Evolutionary conservation across 2,797 vertebrate genomes (phyloP).

Genomic region (Glossophaga mutica): DNA sequence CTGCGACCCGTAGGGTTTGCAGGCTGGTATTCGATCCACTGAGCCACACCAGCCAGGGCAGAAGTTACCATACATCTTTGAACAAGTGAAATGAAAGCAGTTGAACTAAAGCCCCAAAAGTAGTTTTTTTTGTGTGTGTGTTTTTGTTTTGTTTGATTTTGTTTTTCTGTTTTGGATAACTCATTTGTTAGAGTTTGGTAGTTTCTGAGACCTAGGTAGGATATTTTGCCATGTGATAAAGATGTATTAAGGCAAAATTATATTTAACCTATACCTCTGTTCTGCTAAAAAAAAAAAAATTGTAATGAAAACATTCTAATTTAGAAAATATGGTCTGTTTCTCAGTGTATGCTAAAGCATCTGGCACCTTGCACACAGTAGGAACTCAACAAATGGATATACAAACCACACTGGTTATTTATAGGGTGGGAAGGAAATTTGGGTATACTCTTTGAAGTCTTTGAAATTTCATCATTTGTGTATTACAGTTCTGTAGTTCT

Average conservation of each 20-base stretch:
- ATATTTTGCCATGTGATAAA: not conserved
- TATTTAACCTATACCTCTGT: not conserved
- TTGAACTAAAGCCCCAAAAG: not conserved
- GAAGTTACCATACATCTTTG: not conserved
- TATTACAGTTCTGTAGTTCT: not conserved
- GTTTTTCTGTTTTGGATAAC: not conserved
- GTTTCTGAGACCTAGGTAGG: not conserved
- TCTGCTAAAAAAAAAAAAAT: not conserved
- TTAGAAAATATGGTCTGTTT: not conserved
- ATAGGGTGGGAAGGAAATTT: not conserved
- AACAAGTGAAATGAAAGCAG: slow-evolving; percentile 11
- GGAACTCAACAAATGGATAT: not conserved
- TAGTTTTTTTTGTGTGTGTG: not conserved
- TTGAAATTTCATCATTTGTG: not conserved
- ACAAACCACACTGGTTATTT: not conserved
- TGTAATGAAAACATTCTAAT: not conserved
- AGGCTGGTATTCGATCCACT: no score
- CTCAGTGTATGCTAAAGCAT: not conserved
- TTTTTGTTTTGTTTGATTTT: no score
- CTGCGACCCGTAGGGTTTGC: no score
- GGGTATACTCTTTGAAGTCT: not conserved
- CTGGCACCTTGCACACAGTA: not conserved
- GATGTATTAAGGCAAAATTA: not conserved
- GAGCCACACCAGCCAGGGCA: not conserved
- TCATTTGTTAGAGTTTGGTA: not conserved